Conservation (phyloP, 1,140 invertebrate genomes). For the Grapholita molesta region DNA sequence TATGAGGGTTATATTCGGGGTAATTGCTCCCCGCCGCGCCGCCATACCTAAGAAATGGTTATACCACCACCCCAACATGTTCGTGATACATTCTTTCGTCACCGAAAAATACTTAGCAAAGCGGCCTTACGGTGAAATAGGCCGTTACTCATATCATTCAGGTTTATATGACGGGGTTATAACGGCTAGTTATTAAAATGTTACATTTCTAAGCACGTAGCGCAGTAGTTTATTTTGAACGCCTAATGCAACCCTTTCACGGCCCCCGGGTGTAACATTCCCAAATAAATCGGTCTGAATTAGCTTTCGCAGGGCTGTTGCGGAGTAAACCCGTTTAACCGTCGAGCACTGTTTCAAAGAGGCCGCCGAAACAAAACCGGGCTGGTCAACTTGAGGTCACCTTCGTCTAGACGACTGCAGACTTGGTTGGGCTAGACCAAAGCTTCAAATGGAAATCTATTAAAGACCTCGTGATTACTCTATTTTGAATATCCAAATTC, state of each 20-base stretch:
- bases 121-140: neutral
- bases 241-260: slow-evolving; percentile 27
- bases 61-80: slow-evolving; percentile 43
- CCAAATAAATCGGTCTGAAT: slow-evolving; percentile 36
- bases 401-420: slow-evolving; percentile 44
- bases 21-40: slow-evolving; percentile 47
- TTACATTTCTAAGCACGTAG: neutral
- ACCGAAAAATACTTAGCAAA: slow-evolving; percentile 19
- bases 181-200: neutral
- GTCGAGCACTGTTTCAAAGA: slow-evolving; percentile 44
- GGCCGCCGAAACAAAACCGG: slow-evolving; percentile 47
- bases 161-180: slow-evolving; percentile 1
- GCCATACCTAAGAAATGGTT: slow-evolving; percentile 41
- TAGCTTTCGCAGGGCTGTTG: slow-evolving; percentile 28
- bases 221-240: neutral
- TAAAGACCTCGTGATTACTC: neutral
- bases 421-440: slow-evolving; percentile 39
- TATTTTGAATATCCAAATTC: too few species aligned
- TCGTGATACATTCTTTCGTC: slow-evolving; percentile 34
- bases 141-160: neutral
- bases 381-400: slow-evolving; percentile 35
- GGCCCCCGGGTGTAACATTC: slow-evolving; percentile 30
- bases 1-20: slow-evolving; percentile 57
- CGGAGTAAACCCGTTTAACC: slow-evolving; percentile 34
- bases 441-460: slow-evolving; percentile 23